A percentile compares a stretch with the other conserved stretches of the same genome.
Conservation (phyloP, 2,888 invertebrate genomes). For the Xylophagus ater region DNA sequence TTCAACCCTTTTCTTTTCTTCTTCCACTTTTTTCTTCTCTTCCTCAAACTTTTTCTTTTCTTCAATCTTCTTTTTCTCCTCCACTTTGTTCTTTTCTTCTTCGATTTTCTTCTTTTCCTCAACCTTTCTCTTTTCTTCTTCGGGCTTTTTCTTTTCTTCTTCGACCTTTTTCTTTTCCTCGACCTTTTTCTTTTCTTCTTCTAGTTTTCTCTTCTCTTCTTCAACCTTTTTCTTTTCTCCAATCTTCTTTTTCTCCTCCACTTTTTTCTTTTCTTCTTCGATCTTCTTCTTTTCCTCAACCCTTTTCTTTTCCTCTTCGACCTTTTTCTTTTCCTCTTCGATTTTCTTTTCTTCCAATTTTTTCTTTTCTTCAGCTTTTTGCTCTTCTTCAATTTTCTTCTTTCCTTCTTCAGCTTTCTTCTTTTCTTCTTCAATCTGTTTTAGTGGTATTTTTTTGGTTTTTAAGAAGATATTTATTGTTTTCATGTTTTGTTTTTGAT, state of each 20-base stretch:
- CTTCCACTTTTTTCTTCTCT: constrained; percentile 35
- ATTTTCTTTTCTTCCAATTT: constrained; percentile 27
- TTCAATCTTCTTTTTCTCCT: constrained; percentile 24
- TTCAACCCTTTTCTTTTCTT: constrained; percentile 17
- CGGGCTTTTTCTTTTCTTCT: constrained; percentile 20
- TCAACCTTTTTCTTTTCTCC: constrained; percentile 35
- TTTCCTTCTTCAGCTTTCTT: constrained; percentile 40
- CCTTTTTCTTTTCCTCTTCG: constrained; percentile 18
- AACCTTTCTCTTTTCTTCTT: constrained; percentile 41
- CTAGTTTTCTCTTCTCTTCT: constrained; percentile 37
- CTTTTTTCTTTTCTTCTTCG: constrained; percentile 15
- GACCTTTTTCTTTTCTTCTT: constrained; percentile 42
- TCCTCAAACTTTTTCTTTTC: constrained; percentile 41
- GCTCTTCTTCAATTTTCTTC: constrained; percentile 27
- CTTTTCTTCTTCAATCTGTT: constrained; percentile 40
- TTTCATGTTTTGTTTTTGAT: no score
- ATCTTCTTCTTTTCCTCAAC: constrained; percentile 15
- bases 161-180: constrained; percentile 40
- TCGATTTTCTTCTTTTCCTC: constrained; percentile 35
- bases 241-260: constrained; percentile 20
- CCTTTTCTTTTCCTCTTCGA: constrained; percentile 13
- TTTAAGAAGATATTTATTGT: no score
- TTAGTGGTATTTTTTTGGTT: constrained; percentile 25
- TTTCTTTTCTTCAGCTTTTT: constrained; percentile 25
- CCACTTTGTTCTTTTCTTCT: constrained; percentile 21